Evolutionary conservation across 30 jellyfish, hydroid and myxozoan species (phyloP), one percentile per base, ranked within the genome.

Genomic region (Aurelia sp.): DNA sequence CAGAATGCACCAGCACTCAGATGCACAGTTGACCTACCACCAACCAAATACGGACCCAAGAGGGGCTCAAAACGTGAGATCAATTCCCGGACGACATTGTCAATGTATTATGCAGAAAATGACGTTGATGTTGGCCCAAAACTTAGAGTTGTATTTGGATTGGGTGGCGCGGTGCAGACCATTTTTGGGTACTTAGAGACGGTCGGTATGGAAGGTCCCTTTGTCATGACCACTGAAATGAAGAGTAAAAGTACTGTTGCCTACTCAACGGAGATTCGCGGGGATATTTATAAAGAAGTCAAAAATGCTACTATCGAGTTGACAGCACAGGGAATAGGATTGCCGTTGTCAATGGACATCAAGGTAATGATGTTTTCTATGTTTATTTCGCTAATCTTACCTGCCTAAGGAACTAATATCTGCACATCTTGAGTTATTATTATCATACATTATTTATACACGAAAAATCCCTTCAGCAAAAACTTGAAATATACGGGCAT

Each of bases 151-250:
- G 4, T 0, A 18, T 59, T 59, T 59, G 33, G 30, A n/a, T 5
- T 18, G 24, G 69, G 69, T 9, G 30, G 33, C 13, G 35, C 33
- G 10, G 33, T 18, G 69, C 69, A 59, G 33, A 59, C 24, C 0
- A 13, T 59, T 21, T 8, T 59, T n/a, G 69, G 69, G 2, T 59
- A 59, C 69, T 18, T 59, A 21, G 69, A 59, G 33, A 59, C 69
- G 13, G 69, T 59, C 33, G 69, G 69, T 11, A 59, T 59, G 69
- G 69, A 59, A 59, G 69, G 69, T 59, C 69, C 24, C 10, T 59
- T 59, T 59, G 13, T 5, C 4, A 59, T 59, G 69, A 18, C 33
- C 3, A 59, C 69, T 13, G 33, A 59, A 12, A 59, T 59, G 69
- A 59, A 59, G 24, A 59, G 69, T 18, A 59, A 59, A 15, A 59